Conservation (phyloP, 2,888 invertebrate genomes). For the Dascillus cervinus region DNA sequence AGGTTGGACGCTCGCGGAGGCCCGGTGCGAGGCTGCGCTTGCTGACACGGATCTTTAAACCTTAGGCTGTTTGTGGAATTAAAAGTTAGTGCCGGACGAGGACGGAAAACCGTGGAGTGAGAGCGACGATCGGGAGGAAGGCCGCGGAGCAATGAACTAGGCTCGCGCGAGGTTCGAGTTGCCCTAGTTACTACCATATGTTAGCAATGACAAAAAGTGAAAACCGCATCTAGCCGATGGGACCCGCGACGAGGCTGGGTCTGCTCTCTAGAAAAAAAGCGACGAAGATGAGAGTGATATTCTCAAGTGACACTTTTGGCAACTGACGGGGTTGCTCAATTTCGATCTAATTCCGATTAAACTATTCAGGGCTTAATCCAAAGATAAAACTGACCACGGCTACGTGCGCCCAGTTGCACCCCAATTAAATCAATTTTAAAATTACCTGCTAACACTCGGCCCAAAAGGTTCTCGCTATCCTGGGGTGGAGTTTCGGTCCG, state of each 20-base stretch:
- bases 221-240: conserved; percentile 23
- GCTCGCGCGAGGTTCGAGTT: conserved; percentile 42
- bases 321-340: conserved; percentile 9
- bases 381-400: too few species aligned
- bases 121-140: conserved; percentile 42
- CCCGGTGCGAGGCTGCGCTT: conserved; percentile 28
- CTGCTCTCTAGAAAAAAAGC: conserved; percentile 3
- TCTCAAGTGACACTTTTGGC: conserved; percentile 10
- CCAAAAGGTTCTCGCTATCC: conserved; percentile 48
- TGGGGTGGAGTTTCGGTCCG: conserved; percentile 21
- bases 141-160: conserved; percentile 56
- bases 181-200: conserved; percentile 35
- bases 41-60: conserved; percentile 36
- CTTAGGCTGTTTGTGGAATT: conserved; percentile 31
- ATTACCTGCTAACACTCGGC: conserved; percentile 52
- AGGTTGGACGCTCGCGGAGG: conserved; percentile 7
- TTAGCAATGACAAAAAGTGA: conserved; percentile 27
- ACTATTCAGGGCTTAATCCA: conserved; percentile 8
- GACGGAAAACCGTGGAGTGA: conserved; percentile 20
- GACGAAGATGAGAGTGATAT: conserved; percentile 7
- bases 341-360: conserved; percentile 8
- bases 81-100: conserved; percentile 33
- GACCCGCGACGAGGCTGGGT: conserved; percentile 16
- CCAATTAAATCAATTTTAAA: too few species aligned
- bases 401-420: too few species aligned